These are phyloP conservation scores for Zele albiditarsus DNA, from an alignment of 2,888 invertebrate genomes.

Conservation along the genomic window DNA sequence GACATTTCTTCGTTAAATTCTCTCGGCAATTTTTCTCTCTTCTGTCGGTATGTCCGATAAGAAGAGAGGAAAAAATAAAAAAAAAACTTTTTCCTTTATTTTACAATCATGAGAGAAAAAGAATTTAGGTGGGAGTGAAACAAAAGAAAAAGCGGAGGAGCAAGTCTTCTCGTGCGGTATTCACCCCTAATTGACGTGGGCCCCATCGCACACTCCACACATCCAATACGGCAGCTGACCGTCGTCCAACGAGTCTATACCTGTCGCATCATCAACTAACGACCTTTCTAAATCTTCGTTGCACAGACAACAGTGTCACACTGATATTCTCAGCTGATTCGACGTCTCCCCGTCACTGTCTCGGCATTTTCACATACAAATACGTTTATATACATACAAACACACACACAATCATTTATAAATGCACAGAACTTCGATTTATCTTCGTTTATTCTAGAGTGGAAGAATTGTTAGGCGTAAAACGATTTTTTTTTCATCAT, in stretches of 20 bases:
- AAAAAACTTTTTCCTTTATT: not conserved
- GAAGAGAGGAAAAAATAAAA: too few species aligned
- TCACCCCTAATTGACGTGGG: constrained; percentile 56
- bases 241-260: constrained; percentile 38
- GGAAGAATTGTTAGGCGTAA: not conserved
- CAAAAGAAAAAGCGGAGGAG: not conserved
- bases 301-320: constrained; percentile 31
- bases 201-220: constrained; percentile 32
- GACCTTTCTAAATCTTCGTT: constrained; percentile 51
- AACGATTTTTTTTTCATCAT: not conserved
- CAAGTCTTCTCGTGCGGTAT: constrained; percentile 47
- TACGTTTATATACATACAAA: not conserved
- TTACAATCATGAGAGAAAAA: constrained; percentile 13
- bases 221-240: constrained; percentile 37
- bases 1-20: constrained; percentile 61
- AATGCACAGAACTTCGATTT: not conserved
- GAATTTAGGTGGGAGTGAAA: not conserved
- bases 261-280: constrained; percentile 54
- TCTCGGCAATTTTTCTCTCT: constrained; percentile 3
- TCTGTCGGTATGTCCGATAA: too few species aligned
- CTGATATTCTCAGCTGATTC: constrained; percentile 28
- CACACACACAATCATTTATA: not conserved
- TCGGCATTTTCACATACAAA: constrained; percentile 2
- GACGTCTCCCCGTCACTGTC: constrained; percentile 41
- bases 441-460: not conserved